A percentile compares a stretch with the other conserved stretches of the same genome.
Conservation (phyloP, 2,888 invertebrate genomes). For the Scaptomyza flava region DNA sequence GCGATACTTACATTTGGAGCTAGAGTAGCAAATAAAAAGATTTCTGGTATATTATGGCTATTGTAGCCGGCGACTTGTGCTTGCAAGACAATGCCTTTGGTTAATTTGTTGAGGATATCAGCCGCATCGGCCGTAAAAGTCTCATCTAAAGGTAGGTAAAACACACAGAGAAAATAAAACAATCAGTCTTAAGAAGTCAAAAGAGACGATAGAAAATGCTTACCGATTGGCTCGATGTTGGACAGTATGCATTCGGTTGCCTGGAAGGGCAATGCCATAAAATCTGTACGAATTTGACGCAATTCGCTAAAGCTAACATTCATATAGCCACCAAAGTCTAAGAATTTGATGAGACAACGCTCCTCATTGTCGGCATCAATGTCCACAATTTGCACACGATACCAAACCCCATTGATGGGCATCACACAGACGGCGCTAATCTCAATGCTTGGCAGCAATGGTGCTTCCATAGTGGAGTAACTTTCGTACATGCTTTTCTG, state of each 20-base stretch:
- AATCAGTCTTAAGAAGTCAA: neutral
- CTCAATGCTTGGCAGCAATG: conserved; percentile 90
- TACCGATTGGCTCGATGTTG: conserved; percentile 93
- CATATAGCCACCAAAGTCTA: conserved; percentile 98
- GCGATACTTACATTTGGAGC: conserved; percentile 88
- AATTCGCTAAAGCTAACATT: conserved; percentile 90
- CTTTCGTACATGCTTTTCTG: conserved; percentile 92
- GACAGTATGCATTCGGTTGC: conserved; percentile 97
- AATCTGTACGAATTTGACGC: conserved; percentile 96
- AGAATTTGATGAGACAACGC: conserved; percentile 91
- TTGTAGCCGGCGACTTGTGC: conserved; percentile 95
- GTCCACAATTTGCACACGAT: conserved; percentile 92
- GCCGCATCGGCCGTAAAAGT: conserved; percentile 92
- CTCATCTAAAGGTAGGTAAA: conserved; percentile 81
- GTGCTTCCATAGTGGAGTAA: conserved; percentile 92
- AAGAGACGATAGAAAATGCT: conserved; percentile 41
- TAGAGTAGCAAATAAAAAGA: conserved; percentile 91
- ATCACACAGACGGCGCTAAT: conserved; percentile 96
- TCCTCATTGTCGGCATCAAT: conserved; percentile 83
- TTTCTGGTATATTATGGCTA: conserved; percentile 90
- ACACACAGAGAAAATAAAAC: neutral
- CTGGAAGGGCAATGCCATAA: conserved; percentile 98
- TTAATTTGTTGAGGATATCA: conserved; percentile 91
- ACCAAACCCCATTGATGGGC: conserved; percentile 92
- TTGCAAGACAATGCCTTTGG: conserved; percentile 92